Conservation (phyloP, 1,140 invertebrate species). For the Arion vulgaris region DNA sequence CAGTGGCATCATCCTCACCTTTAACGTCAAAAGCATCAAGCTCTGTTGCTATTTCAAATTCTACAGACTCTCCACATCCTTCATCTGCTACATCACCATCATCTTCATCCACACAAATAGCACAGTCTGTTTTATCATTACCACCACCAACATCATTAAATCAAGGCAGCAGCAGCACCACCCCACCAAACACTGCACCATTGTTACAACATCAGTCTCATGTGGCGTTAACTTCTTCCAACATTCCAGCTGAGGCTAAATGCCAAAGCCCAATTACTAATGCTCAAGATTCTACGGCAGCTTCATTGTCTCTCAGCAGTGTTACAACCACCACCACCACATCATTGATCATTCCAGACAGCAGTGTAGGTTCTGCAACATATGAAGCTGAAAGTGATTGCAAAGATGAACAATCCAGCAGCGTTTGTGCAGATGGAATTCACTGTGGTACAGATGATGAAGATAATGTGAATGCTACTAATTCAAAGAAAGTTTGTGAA, state of each 20-base stretch:
- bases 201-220: neutral
- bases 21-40: neutral
- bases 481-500: slow-evolving; percentile 27
- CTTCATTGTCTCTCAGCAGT: neutral
- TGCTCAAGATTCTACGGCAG: slow-evolving; percentile 15
- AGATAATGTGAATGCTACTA: slow-evolving; percentile 29
- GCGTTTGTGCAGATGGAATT: slow-evolving; percentile 43
- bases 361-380: neutral
- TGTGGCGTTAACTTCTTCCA: neutral
- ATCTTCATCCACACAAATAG: neutral
- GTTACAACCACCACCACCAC: neutral
- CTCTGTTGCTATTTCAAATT: neutral
- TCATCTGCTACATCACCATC: slow-evolving; percentile 13
- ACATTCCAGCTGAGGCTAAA: slow-evolving; percentile 26
- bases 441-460: slow-evolving; percentile 39
- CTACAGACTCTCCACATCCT: neutral
- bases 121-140: neutral
- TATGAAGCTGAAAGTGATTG: slow-evolving; percentile 38
- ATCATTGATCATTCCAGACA: neutral
- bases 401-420: slow-evolving; percentile 35
- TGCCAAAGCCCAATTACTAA: neutral
- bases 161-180: neutral
- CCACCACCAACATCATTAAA: neutral
- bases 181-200: neutral
- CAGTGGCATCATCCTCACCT: neutral